Conservation (phyloP, 23 tunicate genomes). For the Clavelina lepadiformis region DNA sequence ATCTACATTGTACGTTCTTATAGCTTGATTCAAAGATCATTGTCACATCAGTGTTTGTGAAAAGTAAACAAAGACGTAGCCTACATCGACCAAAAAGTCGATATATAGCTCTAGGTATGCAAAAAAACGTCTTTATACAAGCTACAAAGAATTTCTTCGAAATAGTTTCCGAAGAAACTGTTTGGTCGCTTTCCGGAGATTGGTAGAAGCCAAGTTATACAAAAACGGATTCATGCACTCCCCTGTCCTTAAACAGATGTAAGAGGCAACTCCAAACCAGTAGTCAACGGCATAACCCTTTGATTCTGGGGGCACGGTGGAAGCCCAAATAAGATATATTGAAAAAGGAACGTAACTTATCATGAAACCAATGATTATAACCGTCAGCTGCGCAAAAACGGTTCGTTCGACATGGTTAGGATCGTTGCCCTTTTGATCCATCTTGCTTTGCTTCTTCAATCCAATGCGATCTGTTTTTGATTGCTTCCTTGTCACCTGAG, state of each 20-base stretch:
- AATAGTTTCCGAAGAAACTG: conserved; percentile 19
- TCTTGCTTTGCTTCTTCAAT: background rate
- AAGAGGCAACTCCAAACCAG: conserved; percentile 72
- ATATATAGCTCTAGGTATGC: no score
- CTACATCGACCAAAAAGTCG: no score
- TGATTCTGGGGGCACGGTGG: conserved; percentile 3
- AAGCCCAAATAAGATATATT: conserved; percentile 47
- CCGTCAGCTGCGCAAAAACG: conserved; percentile 29
- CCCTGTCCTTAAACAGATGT: conserved; percentile 36
- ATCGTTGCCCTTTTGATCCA: background rate
- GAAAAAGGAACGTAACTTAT: conserved; percentile 56
- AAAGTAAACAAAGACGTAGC: no score
- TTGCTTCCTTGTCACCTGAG: background rate
- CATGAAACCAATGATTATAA: conserved; percentile 37
- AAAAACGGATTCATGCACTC: conserved; percentile 76
- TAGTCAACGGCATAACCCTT: conserved; percentile 23
- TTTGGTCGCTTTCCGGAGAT: conserved; percentile 29
- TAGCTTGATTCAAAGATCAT: no score
- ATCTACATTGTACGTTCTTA: no score
- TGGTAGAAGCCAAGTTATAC: conserved; percentile 57
- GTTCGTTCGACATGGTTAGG: background rate
- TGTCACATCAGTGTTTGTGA: no score
- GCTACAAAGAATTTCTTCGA: conserved; percentile 2
- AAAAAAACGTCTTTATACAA: no score
- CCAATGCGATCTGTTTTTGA: background rate